Base-by-base conservation (phyloP, 2,888 invertebrate species). In the Cataglyphis rosenhaueri region DNA sequence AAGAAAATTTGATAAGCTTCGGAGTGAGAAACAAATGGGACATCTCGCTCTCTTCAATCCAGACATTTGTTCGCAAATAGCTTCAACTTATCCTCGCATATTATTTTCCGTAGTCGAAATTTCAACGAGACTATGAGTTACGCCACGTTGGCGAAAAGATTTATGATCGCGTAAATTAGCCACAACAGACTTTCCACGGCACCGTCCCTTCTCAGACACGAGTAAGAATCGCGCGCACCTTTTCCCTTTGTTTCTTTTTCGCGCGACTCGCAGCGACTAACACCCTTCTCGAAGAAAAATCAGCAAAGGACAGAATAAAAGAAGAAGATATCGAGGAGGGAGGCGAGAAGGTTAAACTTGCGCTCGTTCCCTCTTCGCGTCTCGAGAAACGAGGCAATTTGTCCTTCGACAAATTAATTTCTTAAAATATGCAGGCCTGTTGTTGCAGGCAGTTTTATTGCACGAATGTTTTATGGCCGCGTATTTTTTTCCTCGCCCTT, bases 131-230 rank as follows among this genome's bases (percentile, higher is more conserved):
- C 41, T 25, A 35, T 55, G 41, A 64, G 38, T 68, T 78, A 12
- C 48, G 38, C 52, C 64, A 59, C 44, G 82, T 59, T 52, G 79
- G 65, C 65, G 76, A 70, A 57, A 85, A 91, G 90, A 92, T 92
- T 92, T 92, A 92, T 84, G 92, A 86, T 81, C 85, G 89, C 88
- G 91, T 91, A 92, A 92, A 92, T 92, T 92, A 91, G 90, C 87
- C 89, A 84, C 90, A 89, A 89, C 88, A 84, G 86, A 90, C 89
- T 90, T 90, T 88, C 86, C 44, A 71, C 71, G n/a, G 52, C 75
- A 65, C 41, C 76, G 35, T 48, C 55, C 70, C 76, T 41, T 21
- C 18, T 29, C 52, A n/a, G 32, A 55, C 25, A 71, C 52, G 15
- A 6, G 61, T 61, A 64, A 57, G 66, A 73, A 76, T 81, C 66